Evolutionary conservation across 2,797 vertebrate genomes (phyloP).

Genomic region (Lemur catta): DNA sequence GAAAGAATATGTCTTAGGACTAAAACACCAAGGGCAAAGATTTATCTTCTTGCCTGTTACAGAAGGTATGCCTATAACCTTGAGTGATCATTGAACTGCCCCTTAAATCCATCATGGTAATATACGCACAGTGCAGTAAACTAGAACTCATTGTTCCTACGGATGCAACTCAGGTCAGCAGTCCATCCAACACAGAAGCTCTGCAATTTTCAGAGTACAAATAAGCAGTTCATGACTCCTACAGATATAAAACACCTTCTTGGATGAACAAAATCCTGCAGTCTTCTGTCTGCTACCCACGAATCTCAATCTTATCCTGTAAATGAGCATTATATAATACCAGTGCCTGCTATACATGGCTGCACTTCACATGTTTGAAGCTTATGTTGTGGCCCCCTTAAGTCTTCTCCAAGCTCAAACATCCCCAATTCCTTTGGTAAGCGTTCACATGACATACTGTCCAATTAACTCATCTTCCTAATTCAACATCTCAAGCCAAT

Average conservation of each 20-base stretch:
- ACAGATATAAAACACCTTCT: not conserved
- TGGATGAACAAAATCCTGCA: not conserved
- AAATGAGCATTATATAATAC: not conserved
- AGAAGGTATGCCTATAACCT: not conserved
- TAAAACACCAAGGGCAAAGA: constrained; percentile 30
- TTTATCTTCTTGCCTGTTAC: not conserved
- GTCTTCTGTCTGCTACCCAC: not conserved
- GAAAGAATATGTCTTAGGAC: not conserved
- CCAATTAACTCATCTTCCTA: constrained; percentile 9
- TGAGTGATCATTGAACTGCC: not conserved
- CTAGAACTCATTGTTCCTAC: not conserved
- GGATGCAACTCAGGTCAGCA: not conserved
- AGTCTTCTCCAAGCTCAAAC: not conserved
- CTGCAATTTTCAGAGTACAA: not conserved
- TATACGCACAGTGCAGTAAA: not conserved
- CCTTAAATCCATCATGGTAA: not conserved
- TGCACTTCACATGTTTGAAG: not conserved
- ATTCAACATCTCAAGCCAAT: not conserved
- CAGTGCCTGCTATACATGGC: not conserved
- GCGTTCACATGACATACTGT: not conserved
- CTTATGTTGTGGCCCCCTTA: not conserved
- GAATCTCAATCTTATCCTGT: not conserved
- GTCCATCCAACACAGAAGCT: not conserved
- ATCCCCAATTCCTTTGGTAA: not conserved
- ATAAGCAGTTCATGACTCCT: not conserved